Evolutionary conservation across 1,140 invertebrate species (phyloP), one percentile per base, ranked within the genome.

Genomic region (Bombus sibiricus): DNA sequence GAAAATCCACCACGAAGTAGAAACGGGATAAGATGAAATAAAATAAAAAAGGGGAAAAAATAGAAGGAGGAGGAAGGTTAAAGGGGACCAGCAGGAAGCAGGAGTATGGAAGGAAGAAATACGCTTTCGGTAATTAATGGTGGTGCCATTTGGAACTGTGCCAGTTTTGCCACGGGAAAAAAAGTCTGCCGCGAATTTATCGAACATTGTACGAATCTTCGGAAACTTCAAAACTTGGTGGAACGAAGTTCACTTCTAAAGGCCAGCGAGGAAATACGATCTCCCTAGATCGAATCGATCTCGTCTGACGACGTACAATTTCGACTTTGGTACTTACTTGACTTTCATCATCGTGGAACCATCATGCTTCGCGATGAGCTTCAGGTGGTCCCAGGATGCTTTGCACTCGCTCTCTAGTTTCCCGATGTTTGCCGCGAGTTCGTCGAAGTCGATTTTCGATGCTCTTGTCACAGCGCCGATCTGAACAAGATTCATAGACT

Each of bases 361-460:
- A 92, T 99, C 99, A 94, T 99, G 98, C 94, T 99, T 99, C 10
- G 98, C 97, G 85, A 99, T 98, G 47, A 98, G 96, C 95, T 99
- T 99, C 86, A 99, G 96, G 94, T 99, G 98, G 94, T 99, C 99
- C 98, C 99, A 99, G 1, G 98, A 99, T 22, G 98, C 97, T 94
- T 99, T 99, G 95, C 99, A 99, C 93, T 99, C 99, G 37, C 96
- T 96, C 95, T 99, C 99, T 92, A 99, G 96, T 92, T 98, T 98
- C 57, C 96, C 95, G 32, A 99, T 97, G 93, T 98, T 99, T 71
- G 97, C 95, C 9, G 97, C 96, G n/a, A 99, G 95, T 89, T 99
- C 97, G 86, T 98, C 98, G 93, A 98, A 99, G 94, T 99, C 98
- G 8, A 99, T 97, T 94, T 98, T 98, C 3, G 99, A 99, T 80